Percentiles rank a stretch among this genome's conserved stretches.
phyloP scores from a whole-genome alignment of 2,113 vertebrate genomes.

The Halichoeres trimaculatus region DNA sequence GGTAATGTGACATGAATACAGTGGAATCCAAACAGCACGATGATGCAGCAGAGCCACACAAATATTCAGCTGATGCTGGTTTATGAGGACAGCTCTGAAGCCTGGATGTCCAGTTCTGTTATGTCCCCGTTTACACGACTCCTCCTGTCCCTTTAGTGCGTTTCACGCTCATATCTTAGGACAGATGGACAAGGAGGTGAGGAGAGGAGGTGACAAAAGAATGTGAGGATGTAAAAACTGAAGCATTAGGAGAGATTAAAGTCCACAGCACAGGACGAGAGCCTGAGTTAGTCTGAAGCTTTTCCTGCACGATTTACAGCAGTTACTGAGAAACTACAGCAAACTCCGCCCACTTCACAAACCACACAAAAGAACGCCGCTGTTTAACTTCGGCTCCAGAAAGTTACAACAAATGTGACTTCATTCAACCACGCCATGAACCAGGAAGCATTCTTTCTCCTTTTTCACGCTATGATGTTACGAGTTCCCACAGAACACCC shows the following conservation, averaged over 20 bases:
- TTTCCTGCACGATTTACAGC: not conserved
- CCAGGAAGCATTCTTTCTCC: conserved; percentile 50
- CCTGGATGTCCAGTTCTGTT: not conserved
- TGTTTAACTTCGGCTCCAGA: conserved; percentile 3
- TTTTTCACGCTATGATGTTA: conserved; percentile 25
- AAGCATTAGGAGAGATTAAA: not conserved
- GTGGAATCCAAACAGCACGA: not conserved
- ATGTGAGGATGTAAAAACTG: not conserved
- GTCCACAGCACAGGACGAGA: not conserved
- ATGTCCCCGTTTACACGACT: not conserved
- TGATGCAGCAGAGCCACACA: not conserved
- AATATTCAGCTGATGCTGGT: not conserved
- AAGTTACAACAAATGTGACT: conserved; percentile 16
- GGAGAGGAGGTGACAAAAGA: not conserved
- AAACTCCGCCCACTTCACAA: not conserved
- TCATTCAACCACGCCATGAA: conserved; percentile 30
- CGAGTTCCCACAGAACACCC: conserved; percentile 41
- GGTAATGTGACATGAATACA: not conserved
- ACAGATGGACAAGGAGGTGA: not conserved
- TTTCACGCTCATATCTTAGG: not conserved
- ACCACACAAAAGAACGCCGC: conserved; percentile 1
- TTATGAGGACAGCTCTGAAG: not conserved
- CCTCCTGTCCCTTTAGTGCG: not conserved
- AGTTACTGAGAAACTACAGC: not conserved
- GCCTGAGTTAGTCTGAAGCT: not conserved